Evolutionary conservation across 2,797 vertebrate genomes (phyloP), one percentile per base, ranked within the genome.

Genomic region (Leptodactylus fallax): DNA sequence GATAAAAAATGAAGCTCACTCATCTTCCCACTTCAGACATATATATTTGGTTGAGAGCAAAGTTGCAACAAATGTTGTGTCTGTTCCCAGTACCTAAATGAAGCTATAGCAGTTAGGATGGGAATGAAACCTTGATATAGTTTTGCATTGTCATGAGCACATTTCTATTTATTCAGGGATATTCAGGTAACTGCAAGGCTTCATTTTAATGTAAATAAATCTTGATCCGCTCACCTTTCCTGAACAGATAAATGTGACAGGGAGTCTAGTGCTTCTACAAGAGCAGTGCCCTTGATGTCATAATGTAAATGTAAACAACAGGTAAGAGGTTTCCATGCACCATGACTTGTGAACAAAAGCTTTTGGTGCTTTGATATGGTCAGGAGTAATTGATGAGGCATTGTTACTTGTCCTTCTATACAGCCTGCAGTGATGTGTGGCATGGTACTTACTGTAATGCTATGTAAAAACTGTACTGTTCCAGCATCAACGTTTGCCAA

Each of bases 131-230:
- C 5, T 79, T 81, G 61, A 74, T 58, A 85, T 58, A 69, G 79
- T 89, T 89, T 89, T 89, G 84, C 86, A 88, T 82, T 81, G 45
- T 80, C 67, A 82, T 49, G 60, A 53, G 25, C 60, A 81, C 74
- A 63, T 85, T 89, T 85, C 47, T 85, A 91, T 92, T 92, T 90
- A 90, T 67, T 56, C 74, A 89, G 76, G 69, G 0, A 88, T 87
- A 88, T 60, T 36, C 67, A 80, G 90, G 86, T 77, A 86, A 88
- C 87, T 88, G 90, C 87, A 86, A 80, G 88, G 76, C 0, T 0
- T 89, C 79, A 87, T 85, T 89, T 91, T 90, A 81, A 36, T 61
- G 90, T 91, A 92, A 89, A 86, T 80, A 91, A 91, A 91, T 91
- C 78, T 89, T 79, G 90, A 82, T 88, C 36, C 90, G 63, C 78